These are phyloP conservation scores for Centropus bengalensis DNA, from an alignment of 2,113 vertebrate species.

Conservation along the genomic window DNA sequence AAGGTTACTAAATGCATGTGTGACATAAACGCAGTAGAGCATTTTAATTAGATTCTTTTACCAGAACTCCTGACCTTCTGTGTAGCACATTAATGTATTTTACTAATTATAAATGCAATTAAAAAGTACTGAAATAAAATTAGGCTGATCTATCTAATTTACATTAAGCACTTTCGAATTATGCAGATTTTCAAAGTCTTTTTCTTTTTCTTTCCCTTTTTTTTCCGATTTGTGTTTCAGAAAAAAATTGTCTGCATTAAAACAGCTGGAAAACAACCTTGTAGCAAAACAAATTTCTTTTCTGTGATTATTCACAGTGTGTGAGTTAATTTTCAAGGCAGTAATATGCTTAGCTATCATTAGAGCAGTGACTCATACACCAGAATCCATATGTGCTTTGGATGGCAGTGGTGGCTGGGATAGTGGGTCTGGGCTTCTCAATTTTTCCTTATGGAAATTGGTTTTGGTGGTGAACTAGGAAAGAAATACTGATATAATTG, in stretches of 20 bases:
- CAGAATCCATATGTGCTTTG: slow-evolving; percentile 19
- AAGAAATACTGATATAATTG: slow-evolving; percentile 22
- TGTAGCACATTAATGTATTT: slow-evolving; percentile 80
- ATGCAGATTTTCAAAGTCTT: slow-evolving; percentile 74
- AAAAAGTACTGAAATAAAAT: slow-evolving; percentile 85
- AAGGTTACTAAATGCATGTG: slow-evolving; percentile 44
- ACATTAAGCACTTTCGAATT: slow-evolving; percentile 82
- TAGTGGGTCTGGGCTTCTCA: background rate
- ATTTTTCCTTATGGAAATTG: background rate
- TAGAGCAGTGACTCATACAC: slow-evolving; percentile 51
- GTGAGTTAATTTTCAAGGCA: slow-evolving; percentile 78
- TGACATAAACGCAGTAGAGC: slow-evolving; percentile 63
- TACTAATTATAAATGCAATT: slow-evolving; percentile 86
- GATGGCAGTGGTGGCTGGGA: background rate
- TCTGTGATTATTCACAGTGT: slow-evolving; percentile 81
- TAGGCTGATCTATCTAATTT: slow-evolving; percentile 82
- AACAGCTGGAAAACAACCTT: slow-evolving; percentile 82
- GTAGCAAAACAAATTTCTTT: slow-evolving; percentile 80
- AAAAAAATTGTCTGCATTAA: slow-evolving; percentile 74
- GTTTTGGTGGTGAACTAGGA: slow-evolving; percentile 48
- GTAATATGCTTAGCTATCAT: slow-evolving; percentile 61
- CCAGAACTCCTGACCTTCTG: slow-evolving; percentile 79
- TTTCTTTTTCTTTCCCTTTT: background rate
- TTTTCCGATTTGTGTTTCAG: slow-evolving; percentile 60
- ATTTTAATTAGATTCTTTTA: slow-evolving; percentile 75